Base-by-base conservation (phyloP, 2,797 vertebrate genomes). In the Sebastes iracundus region DNA sequence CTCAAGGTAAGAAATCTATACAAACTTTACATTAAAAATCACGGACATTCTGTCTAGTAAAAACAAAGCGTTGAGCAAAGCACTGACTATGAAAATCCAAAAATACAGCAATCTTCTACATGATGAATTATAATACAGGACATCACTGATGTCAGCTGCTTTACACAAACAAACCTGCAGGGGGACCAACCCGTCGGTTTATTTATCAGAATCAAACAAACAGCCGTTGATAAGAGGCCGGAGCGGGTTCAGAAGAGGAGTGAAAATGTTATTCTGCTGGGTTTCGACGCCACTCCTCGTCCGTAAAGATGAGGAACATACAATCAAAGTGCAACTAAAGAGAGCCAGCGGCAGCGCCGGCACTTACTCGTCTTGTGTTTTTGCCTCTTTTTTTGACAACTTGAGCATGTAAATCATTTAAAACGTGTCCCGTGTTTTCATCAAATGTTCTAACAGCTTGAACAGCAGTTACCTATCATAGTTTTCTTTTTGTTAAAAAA, bases 101-200 rank as follows among this genome's bases (percentile, higher is more conserved):
- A 97, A 98, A 97, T 97, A 97, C 96, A 96, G 94, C 96, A 93
- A 90, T 97, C 97, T 97, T 97, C 96, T 95, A 96, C 96, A 95
- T 91, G 72, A 88, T 80, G 88, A 96, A 94, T 92, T 96, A 97
- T 96, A 96, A 95, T 96, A 96, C 97, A 96, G 95, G 97, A 99
- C 98, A 98, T 98, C 98, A 98, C 96, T 98, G 97, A 99, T 98
- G 97, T 97, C 97, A 97, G 96, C 96, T 97, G 96, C 96, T 97
- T 96, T 96, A 96, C 96, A 97, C 96, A 97, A 88, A 98, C 97
- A 97, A 98, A 97, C 97, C 97, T 93, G 79, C 62, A 20, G 58
- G 73, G 70, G 76, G 35, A 63, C 55, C 1, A 23, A 71, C 84
- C 92, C 95, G 84, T 88, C 89, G 96, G 97, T 96, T 97, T 94